These are phyloP conservation scores for Protodeltote pygarga DNA, from an alignment of 2,888 invertebrate genomes.

Conservation along the genomic window DNA sequence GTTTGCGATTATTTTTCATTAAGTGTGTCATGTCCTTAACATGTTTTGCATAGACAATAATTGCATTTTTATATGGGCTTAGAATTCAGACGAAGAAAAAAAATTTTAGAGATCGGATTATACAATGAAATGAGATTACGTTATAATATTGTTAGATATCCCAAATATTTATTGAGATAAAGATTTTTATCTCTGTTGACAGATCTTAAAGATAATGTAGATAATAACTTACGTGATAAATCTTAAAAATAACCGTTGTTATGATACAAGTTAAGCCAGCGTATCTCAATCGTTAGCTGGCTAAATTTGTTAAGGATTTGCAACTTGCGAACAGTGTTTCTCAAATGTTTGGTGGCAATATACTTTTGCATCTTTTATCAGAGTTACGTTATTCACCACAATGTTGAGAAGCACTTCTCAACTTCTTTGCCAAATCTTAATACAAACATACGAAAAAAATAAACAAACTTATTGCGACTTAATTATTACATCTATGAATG, in stretches of 20 bases:
- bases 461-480: conserved; percentile 15
- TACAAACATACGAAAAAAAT: conserved; percentile 20
- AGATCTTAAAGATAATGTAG: conserved; percentile 9
- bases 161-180: conserved; percentile 23
- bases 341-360: not conserved
- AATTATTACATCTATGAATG: conserved; percentile 27
- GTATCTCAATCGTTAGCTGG: conserved; percentile 1
- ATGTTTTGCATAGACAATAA: conserved; percentile 9
- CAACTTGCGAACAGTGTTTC: not conserved
- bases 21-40: not conserved
- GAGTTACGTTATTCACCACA: too few relatives aligned
- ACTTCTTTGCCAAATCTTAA: conserved; percentile 14
- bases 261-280: too few relatives aligned
- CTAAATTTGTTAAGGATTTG: not conserved
- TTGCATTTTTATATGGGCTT: too few relatives aligned
- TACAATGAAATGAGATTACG: conserved; percentile 1
- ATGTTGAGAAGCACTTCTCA: conserved; percentile 24
- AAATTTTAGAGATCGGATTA: too few relatives aligned
- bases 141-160: conserved; percentile 4
- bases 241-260: too few relatives aligned
- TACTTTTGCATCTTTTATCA: too few relatives aligned
- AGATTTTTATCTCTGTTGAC: conserved; percentile 25
- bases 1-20: conserved; percentile 2
- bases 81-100: too few relatives aligned
- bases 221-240: too few relatives aligned